Conservation (phyloP, 1,140 invertebrate species). For the Polypedilum vanderplanki region DNA sequence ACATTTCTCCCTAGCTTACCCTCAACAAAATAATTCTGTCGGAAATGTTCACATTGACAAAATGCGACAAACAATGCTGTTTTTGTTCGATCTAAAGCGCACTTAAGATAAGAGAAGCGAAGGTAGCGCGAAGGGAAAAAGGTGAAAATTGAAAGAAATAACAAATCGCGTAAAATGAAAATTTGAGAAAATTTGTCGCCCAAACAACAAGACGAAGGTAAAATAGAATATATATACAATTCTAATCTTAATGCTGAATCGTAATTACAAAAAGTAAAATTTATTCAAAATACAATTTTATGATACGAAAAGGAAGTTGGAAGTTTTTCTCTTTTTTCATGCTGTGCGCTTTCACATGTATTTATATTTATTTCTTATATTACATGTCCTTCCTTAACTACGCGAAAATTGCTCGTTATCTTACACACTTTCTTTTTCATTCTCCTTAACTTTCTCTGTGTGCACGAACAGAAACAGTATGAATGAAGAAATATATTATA, state of each 20-base stretch:
- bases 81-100: constrained; percentile 6
- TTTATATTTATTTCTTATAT: background rate
- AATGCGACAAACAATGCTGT: constrained; percentile 17
- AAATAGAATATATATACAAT: background rate
- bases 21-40: background rate
- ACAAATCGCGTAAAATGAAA: too few species aligned
- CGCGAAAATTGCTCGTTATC: constrained; percentile 16
- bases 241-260: constrained; percentile 10
- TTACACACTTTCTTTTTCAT: background rate
- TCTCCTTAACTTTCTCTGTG: too few species aligned
- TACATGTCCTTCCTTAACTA: background rate
- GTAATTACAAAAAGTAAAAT: background rate
- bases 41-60: constrained; percentile 18
- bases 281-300: constrained; percentile 8
- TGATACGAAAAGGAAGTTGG: background rate
- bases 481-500: too few species aligned
- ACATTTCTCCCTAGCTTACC: background rate
- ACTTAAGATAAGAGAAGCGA: constrained; percentile 18
- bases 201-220: background rate
- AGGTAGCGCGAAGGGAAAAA: background rate
- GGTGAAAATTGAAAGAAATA: too few species aligned
- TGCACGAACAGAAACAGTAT: too few species aligned
- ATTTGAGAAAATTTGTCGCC: too few species aligned
- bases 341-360: background rate
- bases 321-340: background rate